These are phyloP conservation scores for Sinonovacula constricta DNA, from an alignment of 1,140 invertebrate genomes.

Conservation along the genomic window DNA sequence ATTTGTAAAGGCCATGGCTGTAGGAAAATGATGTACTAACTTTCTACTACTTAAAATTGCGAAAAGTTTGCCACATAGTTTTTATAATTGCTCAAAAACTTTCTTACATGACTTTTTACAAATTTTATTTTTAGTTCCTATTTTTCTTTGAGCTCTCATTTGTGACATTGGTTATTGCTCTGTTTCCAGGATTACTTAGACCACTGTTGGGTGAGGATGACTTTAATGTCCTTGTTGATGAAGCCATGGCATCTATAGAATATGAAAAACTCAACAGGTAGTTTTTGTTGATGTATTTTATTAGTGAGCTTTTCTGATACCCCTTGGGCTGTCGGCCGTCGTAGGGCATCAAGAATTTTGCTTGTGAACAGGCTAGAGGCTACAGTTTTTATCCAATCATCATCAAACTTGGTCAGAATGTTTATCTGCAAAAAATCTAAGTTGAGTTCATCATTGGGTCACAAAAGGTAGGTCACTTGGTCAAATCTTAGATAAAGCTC, in stretches of 20 bases:
- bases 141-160: neutral
- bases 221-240: conserved; percentile 7
- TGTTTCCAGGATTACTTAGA: conserved; percentile 17
- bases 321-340: too few relatives aligned
- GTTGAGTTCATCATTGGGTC: too few relatives aligned
- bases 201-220: conserved; percentile 21
- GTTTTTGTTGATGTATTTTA: too few relatives aligned
- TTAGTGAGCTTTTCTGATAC: too few relatives aligned
- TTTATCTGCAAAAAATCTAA: too few relatives aligned
- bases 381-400: too few relatives aligned
- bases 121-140: neutral
- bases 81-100: neutral
- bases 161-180: neutral
- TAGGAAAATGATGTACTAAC: neutral
- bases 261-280: conserved; percentile 47
- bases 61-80: too few relatives aligned
- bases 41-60: neutral
- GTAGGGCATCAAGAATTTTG: too few relatives aligned
- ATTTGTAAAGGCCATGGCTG: neutral
- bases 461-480: too few relatives aligned
- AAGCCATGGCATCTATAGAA: conserved; percentile 22
- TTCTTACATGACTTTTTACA: neutral
- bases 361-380: too few relatives aligned
- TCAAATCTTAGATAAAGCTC: too few relatives aligned
- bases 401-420: too few relatives aligned